Evolutionary conservation across 1,140 invertebrate species (phyloP).

Genomic region (Aphaenogaster floridana): DNA sequence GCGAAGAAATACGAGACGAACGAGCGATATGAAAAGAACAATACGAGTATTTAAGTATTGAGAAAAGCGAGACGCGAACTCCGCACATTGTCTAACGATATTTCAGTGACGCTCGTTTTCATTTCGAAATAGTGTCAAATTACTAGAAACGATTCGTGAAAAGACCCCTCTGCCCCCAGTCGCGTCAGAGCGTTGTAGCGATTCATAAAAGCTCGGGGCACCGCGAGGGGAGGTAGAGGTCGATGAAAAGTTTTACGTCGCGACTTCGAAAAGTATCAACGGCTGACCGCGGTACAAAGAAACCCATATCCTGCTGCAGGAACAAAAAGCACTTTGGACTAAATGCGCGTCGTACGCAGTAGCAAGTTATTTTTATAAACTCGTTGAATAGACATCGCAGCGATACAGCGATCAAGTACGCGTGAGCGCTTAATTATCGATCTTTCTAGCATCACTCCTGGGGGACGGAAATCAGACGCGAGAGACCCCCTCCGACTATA

Average conservation of each 20-base stretch:
- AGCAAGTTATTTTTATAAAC: constrained; percentile 73
- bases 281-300: constrained; percentile 71
- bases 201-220: constrained; percentile 49
- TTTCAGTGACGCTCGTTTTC: constrained; percentile 41
- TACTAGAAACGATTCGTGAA: constrained; percentile 31
- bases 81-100: constrained; percentile 17
- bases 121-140: constrained; percentile 45
- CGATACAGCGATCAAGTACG: constrained; percentile 28
- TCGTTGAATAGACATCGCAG: constrained; percentile 20
- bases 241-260: constrained; percentile 67
- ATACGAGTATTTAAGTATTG: constrained; percentile 15
- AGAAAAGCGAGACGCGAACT: constrained; percentile 23
- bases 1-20: constrained; percentile 22
- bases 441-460: neutral
- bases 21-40: constrained; percentile 10
- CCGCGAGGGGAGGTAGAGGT: neutral
- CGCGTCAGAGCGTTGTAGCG: neutral
- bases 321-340: constrained; percentile 74
- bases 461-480: neutral
- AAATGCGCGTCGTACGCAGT: constrained; percentile 69
- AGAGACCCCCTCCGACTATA: neutral
- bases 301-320: constrained; percentile 66
- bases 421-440: constrained; percentile 34
- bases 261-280: constrained; percentile 67
- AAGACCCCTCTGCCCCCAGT: neutral